phyloP scores from a whole-genome alignment of 2,113 vertebrate genomes.

The Tringa solitaria region DNA sequence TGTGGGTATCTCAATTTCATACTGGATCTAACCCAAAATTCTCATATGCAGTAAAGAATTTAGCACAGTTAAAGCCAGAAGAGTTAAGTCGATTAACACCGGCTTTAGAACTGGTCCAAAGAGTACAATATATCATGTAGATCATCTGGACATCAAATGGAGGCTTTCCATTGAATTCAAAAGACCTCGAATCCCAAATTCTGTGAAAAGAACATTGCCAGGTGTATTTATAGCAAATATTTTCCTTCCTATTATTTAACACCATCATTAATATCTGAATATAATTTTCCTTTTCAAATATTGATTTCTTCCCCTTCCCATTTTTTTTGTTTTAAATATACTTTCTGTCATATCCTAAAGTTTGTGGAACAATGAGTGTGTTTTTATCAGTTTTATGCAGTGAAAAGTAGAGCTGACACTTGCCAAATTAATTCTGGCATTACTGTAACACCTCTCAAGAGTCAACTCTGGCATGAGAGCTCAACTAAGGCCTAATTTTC shows the following conservation, averaged over 20 bases:
- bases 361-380: not conserved
- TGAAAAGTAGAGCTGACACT: not conserved
- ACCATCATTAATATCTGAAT: not conserved
- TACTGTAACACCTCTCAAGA: not conserved
- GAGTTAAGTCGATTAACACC: not conserved
- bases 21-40: not conserved
- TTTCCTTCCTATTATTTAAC: not conserved
- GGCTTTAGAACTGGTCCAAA: not conserved
- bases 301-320: not conserved
- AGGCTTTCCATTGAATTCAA: not conserved
- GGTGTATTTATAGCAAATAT: not conserved
- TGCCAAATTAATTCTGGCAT: not conserved
- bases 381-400: not conserved
- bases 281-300: not conserved
- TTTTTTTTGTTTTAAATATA: not conserved
- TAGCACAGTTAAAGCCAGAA: not conserved
- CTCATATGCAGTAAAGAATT: not conserved
- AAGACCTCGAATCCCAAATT: not conserved
- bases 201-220: not conserved
- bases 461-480: rapidly evolving
- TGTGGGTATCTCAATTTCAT: not conserved
- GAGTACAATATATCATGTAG: not conserved
- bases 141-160: not conserved
- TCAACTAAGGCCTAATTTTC: not conserved
- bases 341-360: not conserved